Evolutionary conservation across 1,140 invertebrate genomes (phyloP).

Genomic region (Bactericera cockerelli): DNA sequence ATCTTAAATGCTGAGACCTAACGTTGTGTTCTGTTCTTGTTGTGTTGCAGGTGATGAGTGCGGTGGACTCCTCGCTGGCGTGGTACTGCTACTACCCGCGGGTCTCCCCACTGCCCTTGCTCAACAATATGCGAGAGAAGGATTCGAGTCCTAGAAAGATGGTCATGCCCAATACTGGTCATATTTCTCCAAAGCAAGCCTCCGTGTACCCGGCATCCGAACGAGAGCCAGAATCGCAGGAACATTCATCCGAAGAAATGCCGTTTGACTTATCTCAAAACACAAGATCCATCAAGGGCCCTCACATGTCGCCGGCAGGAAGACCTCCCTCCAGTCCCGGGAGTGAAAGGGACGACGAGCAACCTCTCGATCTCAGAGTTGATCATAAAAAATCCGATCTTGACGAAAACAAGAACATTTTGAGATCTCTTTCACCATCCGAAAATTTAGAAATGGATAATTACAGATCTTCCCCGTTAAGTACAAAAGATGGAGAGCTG

Average conservation of each 20-base stretch:
- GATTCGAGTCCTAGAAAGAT: constrained; percentile 61
- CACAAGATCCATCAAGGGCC: constrained; percentile 25
- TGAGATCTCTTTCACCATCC: constrained; percentile 35
- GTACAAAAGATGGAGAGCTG: constrained; percentile 17
- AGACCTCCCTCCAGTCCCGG: constrained; percentile 31
- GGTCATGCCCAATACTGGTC: constrained; percentile 35
- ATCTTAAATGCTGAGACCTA: no score
- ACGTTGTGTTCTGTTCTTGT: background rate
- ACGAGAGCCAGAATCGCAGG: constrained; percentile 29
- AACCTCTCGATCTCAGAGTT: constrained; percentile 66
- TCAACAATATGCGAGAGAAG: constrained; percentile 52
- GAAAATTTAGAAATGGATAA: constrained; percentile 21
- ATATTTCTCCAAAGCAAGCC: constrained; percentile 52
- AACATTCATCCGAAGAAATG: constrained; percentile 29
- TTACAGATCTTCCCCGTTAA: constrained; percentile 23
- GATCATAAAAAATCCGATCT: constrained; percentile 51
- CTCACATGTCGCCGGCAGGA: constrained; percentile 30
- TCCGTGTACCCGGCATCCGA: constrained; percentile 48
- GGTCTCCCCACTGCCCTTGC: constrained; percentile 17
- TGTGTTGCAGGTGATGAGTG: constrained; percentile 24
- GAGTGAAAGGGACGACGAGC: constrained; percentile 38
- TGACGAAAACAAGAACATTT: constrained; percentile 59
- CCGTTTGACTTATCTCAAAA: constrained; percentile 41
- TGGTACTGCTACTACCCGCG: constrained; percentile 26
- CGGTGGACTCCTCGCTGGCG: constrained; percentile 24